Base-by-base conservation (phyloP, 2,888 invertebrate genomes). In the Platynereis dumerilii region DNA sequence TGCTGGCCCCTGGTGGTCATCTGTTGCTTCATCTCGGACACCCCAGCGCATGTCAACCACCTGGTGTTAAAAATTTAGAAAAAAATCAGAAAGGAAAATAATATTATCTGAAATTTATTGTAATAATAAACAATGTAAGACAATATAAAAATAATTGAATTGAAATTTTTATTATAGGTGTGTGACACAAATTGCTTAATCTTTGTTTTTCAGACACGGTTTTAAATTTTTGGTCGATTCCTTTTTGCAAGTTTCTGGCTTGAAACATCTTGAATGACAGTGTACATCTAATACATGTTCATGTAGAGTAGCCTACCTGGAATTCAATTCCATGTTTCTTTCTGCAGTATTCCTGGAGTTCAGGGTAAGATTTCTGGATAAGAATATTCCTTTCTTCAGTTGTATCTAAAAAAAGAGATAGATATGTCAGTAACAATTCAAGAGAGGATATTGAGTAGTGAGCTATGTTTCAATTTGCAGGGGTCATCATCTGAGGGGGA, bases 1-100 rank as follows among this genome's bases (percentile, higher is more conserved):
- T 10, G 72, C 61, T 1, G 78, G 65, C 2, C 75, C 75, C 44
- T 69, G 68, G 66, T 80, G 80, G 59, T 80, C 78, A 66, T 80
- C 76, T 3, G 73, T 61, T 5, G 74, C 72, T 45, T 74, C 73
- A 29, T 68, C 69, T 0, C 75, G 68, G 24, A 77, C 70, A 1
- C 80, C 80, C 80, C 80, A 80, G 24, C 75, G 66, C 77, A 80
- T 76, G 68, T 80, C 79, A 17, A 78, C 74, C 45, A 75, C 72
- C 78, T 78, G 64, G 17, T 12, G 60, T 17, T n/a, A 20, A 5
- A 48, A 48, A 3, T 48, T 12, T 42, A 42, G 12, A 17, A 42
- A 10, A 42, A 42, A 42, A 42, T 42, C 17, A 12, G 42, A 42
- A 42, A 42, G 42, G 17, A 12, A 12, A 42, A 42, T 12, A 12